These are phyloP conservation scores for Pavo muticus DNA, from an alignment of 2,113 vertebrate genomes.

Conservation along the genomic window DNA sequence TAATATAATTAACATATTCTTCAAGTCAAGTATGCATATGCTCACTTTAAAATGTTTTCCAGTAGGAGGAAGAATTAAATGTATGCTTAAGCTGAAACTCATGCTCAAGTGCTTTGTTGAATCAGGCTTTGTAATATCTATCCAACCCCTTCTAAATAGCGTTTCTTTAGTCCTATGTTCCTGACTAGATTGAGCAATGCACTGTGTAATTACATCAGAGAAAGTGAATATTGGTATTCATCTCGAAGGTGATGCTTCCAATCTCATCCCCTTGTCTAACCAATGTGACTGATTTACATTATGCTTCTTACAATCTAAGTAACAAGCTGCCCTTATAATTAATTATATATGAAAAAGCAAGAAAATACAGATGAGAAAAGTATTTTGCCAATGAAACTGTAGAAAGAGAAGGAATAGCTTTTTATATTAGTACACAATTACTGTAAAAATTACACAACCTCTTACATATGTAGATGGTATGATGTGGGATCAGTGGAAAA, in stretches of 20 bases:
- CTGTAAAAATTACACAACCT: background rate
- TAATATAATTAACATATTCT: background rate
- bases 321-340: background rate
- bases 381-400: slow-evolving; percentile 14
- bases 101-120: slow-evolving; percentile 27
- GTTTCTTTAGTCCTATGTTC: background rate
- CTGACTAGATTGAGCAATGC: slow-evolving; percentile 13
- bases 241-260: slow-evolving; percentile 1
- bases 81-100: slow-evolving; percentile 17
- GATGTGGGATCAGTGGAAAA: background rate
- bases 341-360: slow-evolving; percentile 16
- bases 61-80: background rate
- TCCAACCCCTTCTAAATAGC: background rate
- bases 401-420: background rate
- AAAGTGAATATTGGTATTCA: slow-evolving; percentile 24
- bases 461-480: background rate
- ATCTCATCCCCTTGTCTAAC: slow-evolving; percentile 17
- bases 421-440: slow-evolving; percentile 3
- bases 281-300: slow-evolving; percentile 8
- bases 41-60: background rate
- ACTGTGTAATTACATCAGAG: slow-evolving; percentile 33
- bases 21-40: background rate
- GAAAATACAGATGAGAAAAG: background rate
- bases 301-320: background rate
- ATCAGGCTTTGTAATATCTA: slow-evolving; percentile 23